Evolutionary conservation across 1,140 invertebrate genomes (phyloP).

Genomic region (Danaus melanippus): DNA sequence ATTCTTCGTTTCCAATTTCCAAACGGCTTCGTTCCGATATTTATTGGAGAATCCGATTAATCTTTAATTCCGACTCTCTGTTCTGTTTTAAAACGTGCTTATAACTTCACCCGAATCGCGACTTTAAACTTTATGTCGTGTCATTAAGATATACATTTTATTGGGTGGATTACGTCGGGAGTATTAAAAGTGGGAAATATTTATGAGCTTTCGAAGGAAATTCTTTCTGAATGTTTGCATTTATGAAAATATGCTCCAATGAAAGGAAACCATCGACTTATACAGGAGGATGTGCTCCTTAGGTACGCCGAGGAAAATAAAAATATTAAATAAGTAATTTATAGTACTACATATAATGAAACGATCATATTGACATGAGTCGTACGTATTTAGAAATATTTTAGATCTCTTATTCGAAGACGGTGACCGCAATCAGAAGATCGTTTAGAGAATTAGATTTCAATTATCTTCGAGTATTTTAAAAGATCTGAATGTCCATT

Average conservation of each 20-base stretch:
- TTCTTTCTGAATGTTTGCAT: constrained; percentile 71
- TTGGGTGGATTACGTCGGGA: constrained; percentile 19
- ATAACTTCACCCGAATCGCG: constrained; percentile 27
- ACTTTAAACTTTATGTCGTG: constrained; percentile 26
- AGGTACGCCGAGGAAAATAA: not conserved
- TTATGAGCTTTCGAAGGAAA: constrained; percentile 69
- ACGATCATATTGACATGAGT: too few species aligned
- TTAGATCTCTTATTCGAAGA: too few species aligned
- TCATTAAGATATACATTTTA: constrained; percentile 29
- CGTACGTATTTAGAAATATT: too few species aligned
- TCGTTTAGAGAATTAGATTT: too few species aligned
- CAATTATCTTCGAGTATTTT: too few species aligned
- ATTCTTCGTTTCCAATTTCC: constrained; percentile 67
- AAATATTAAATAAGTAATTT: too few species aligned
- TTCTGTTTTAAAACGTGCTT: constrained; percentile 57
- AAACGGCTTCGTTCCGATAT: constrained; percentile 60
- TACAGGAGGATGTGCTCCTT: constrained; percentile 36
- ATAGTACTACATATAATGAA: too few species aligned
- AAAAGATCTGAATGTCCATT: too few species aligned
- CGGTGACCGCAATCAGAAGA: too few species aligned
- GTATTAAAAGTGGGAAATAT: constrained; percentile 66
- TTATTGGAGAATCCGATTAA: constrained; percentile 67
- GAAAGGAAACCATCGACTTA: constrained; percentile 39
- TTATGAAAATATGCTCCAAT: constrained; percentile 71
- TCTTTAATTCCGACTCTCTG: constrained; percentile 57